These are phyloP conservation scores for Echinometra lucunter DNA, from an alignment of 53 echinoderm and acorn worm species.

Conservation along the genomic window DNA sequence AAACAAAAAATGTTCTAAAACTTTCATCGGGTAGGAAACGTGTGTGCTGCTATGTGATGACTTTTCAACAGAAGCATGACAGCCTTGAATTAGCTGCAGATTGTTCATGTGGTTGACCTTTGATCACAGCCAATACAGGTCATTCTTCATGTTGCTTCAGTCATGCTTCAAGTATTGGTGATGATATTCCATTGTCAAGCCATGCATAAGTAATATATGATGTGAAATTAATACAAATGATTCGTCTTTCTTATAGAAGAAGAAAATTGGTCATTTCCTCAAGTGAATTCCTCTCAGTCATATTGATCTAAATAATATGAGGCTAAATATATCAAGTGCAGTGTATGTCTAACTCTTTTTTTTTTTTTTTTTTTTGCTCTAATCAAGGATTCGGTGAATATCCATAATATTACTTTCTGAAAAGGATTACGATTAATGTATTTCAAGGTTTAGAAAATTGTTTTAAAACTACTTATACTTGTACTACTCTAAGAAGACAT, in stretches of 20 bases:
- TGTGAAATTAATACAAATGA: slow-evolving; percentile 23
- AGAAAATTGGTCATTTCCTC: slow-evolving; percentile 14
- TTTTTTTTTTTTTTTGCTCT: not conserved
- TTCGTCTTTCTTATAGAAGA: slow-evolving; percentile 10
- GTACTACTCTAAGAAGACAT: slow-evolving; percentile 12
- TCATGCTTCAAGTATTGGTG: slow-evolving; percentile 7
- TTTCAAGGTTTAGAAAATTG: not conserved
- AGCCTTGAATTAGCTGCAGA: slow-evolving; percentile 17
- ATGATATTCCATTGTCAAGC: slow-evolving; percentile 9
- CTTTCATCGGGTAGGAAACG: slow-evolving; percentile 16
- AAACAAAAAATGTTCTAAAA: not conserved
- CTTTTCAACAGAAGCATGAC: not conserved
- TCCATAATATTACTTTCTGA: not conserved
- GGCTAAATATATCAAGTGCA: slow-evolving; percentile 7
- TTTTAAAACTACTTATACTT: not conserved
- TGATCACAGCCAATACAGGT: not conserved
- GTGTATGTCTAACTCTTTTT: not conserved
- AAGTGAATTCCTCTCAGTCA: not conserved
- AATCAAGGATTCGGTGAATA: not conserved
- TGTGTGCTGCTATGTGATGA: slow-evolving; percentile 31
- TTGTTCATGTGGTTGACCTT: not conserved
- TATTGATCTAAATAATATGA: not conserved
- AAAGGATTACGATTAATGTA: not conserved
- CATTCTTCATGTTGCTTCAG: not conserved
- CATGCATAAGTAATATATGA: not conserved